Percentiles rank a stretch among this genome's conserved stretches.
Evolutionary conservation across 2,888 invertebrate species (phyloP).

Genomic region (Troides oblongomaculatus): DNA sequence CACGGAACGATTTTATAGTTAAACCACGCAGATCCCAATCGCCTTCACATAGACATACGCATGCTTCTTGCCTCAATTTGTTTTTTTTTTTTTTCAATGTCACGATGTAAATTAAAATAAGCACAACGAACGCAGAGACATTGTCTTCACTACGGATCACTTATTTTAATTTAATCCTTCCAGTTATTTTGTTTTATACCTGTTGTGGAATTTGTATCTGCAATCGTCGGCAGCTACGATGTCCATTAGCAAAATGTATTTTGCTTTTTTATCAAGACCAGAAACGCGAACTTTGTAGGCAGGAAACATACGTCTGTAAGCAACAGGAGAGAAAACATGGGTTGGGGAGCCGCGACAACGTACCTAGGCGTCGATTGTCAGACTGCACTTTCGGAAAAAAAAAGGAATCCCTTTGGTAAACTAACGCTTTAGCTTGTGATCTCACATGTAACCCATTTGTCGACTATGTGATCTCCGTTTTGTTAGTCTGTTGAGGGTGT

Average conservation of each 20-base stretch:
- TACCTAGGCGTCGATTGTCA: conserved; percentile 76
- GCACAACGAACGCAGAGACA: conserved; percentile 49
- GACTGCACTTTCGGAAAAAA: conserved; percentile 66
- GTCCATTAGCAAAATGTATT: conserved; percentile 98
- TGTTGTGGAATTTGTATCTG: conserved; percentile 96
- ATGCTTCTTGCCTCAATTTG: conserved; percentile 84
- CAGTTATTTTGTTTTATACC: conserved; percentile 80
- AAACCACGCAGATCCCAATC: conserved; percentile 64
- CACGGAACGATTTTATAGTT: conserved; percentile 19
- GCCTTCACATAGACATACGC: conserved; percentile 71
- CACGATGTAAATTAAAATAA: conserved; percentile 77
- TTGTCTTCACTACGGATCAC: conserved; percentile 46
- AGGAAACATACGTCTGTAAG: conserved; percentile 98
- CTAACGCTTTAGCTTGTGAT: conserved; percentile 74
- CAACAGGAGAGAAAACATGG: conserved; percentile 79
- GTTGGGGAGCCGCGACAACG: conserved; percentile 73
- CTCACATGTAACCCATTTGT: conserved; percentile 41
- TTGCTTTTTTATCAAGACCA: conserved; percentile 97
- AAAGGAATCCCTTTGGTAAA: conserved; percentile 49
- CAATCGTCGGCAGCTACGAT: conserved; percentile 98
- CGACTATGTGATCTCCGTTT: not conserved
- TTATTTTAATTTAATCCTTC: conserved; percentile 77
- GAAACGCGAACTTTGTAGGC: conserved; percentile 97
- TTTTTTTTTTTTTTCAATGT: conserved; percentile 42
- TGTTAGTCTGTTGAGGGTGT: no score